Percentiles rank a stretch among this genome's conserved stretches.
These are phyloP conservation scores for Silurus aristotelis DNA, from an alignment of 2,797 vertebrate genomes.

Conservation along the genomic window DNA sequence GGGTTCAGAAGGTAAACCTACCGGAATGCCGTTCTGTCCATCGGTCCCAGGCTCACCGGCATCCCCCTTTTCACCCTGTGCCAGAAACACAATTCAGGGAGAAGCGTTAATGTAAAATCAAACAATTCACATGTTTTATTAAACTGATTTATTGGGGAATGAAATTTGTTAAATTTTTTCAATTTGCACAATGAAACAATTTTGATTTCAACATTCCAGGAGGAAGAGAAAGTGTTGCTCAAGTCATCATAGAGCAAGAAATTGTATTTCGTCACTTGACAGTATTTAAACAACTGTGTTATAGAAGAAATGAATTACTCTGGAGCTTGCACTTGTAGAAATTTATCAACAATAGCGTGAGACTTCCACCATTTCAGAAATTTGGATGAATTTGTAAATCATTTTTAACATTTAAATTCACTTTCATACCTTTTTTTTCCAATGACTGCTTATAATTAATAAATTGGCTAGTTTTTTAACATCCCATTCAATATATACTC, in stretches of 20 bases:
- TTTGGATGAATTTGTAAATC: too few species aligned
- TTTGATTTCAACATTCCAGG: neutral
- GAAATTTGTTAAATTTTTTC: too few species aligned
- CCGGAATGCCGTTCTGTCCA: constrained; percentile 57
- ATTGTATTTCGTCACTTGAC: neutral
- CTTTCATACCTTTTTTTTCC: too few species aligned
- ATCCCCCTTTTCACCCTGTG: constrained; percentile 60
- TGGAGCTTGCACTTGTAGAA: too few species aligned
- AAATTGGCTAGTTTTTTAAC: too few species aligned
- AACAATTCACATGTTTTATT: too few species aligned
- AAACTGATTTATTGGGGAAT: neutral
- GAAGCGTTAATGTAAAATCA: neutral
- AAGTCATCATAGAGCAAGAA: neutral
- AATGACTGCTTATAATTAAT: too few species aligned
- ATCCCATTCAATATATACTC: too few species aligned
- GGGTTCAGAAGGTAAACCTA: constrained; percentile 40
- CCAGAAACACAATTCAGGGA: neutral
- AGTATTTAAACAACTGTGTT: neutral
- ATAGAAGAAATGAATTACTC: neutral
- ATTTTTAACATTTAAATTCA: too few species aligned
- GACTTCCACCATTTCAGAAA: too few species aligned
- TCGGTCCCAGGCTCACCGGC: constrained; percentile 44
- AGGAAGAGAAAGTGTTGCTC: constrained; percentile 1
- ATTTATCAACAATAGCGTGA: too few species aligned
- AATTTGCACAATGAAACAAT: neutral